Percentiles rank a stretch among this genome's conserved stretches.
phyloP scores from a whole-genome alignment of 2,888 invertebrate genomes.

The Meandrusa payeni region DNA sequence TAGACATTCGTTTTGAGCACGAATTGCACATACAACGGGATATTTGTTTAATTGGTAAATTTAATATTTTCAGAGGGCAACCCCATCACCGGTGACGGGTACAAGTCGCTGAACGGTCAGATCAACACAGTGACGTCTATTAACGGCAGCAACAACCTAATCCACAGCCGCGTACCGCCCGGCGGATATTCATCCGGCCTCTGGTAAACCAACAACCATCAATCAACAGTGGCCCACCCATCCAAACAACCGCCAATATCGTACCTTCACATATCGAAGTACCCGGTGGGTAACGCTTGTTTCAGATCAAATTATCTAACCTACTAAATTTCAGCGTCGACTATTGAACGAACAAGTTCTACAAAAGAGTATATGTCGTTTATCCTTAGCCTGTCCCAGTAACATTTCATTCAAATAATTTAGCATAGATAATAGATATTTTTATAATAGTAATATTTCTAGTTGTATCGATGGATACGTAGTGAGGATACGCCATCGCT shows the following conservation, averaged over 20 bases:
- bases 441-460: slow-evolving; percentile 76
- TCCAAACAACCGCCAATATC: slow-evolving; percentile 35
- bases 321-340: slow-evolving; percentile 53
- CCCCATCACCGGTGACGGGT: slow-evolving; percentile 81
- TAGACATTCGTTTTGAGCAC: background rate
- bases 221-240: slow-evolving; percentile 36
- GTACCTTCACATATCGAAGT: slow-evolving; percentile 30
- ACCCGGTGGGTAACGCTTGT: slow-evolving; percentile 48
- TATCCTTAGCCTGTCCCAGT: slow-evolving; percentile 76
- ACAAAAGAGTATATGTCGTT: slow-evolving; percentile 73
- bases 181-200: slow-evolving; percentile 85
- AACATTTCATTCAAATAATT: slow-evolving; percentile 69
- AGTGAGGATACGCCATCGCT: slow-evolving; percentile 42
- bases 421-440: slow-evolving; percentile 77
- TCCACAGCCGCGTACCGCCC: slow-evolving; percentile 83
- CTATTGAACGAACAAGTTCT: slow-evolving; percentile 58
- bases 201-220: slow-evolving; percentile 75
- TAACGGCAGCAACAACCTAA: slow-evolving; percentile 63
- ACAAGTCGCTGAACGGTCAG: slow-evolving; percentile 80
- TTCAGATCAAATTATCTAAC: slow-evolving; percentile 45
- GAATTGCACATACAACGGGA: background rate
- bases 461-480: slow-evolving; percentile 54
- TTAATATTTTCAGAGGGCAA: slow-evolving; percentile 74
- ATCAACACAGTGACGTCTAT: slow-evolving; percentile 75
- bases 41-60: slow-evolving; percentile 1